Conservation (phyloP, 1,140 invertebrate species). For the Melipona quadrifasciata region DNA sequence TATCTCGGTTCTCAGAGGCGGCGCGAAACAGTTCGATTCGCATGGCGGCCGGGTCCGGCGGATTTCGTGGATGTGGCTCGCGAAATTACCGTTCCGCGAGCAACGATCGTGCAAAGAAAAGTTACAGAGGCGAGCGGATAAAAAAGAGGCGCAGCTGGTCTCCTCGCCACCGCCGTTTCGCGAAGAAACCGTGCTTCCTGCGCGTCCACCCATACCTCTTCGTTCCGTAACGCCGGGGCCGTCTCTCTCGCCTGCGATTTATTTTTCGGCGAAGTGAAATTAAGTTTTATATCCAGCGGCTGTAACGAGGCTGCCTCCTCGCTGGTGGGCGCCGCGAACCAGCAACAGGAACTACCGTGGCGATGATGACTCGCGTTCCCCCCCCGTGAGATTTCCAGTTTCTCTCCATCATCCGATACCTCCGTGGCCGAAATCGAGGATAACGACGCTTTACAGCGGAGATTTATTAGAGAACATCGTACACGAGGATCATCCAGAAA, state of each 20-base stretch:
- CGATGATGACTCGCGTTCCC: constrained; percentile 57
- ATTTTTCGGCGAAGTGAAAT: constrained; percentile 71
- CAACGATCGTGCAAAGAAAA: constrained; percentile 47
- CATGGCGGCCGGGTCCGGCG: background rate
- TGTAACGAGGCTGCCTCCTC: constrained; percentile 59
- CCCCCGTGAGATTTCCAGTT: constrained; percentile 6
- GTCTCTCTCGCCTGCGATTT: constrained; percentile 49
- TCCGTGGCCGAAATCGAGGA: background rate
- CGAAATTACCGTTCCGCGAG: constrained; percentile 41
- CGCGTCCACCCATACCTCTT: background rate
- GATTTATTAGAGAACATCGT: too few species aligned
- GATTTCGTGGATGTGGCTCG: constrained; percentile 47
- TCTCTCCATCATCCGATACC: background rate
- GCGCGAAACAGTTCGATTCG: constrained; percentile 34
- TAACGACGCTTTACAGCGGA: background rate
- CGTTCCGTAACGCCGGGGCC: background rate
- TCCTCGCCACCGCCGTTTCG: background rate
- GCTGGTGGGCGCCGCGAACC: constrained; percentile 57
- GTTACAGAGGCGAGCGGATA: constrained; percentile 23
- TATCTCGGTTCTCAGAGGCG: constrained; percentile 8
- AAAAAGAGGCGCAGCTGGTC: constrained; percentile 48
- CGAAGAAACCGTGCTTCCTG: constrained; percentile 46
- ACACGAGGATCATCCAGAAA: too few species aligned
- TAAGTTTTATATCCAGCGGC: constrained; percentile 69
- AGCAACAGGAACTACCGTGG: constrained; percentile 55